These are phyloP conservation scores for Zosterops hypoxanthus DNA, from an alignment of 2,113 vertebrate genomes.

Conservation along the genomic window DNA sequence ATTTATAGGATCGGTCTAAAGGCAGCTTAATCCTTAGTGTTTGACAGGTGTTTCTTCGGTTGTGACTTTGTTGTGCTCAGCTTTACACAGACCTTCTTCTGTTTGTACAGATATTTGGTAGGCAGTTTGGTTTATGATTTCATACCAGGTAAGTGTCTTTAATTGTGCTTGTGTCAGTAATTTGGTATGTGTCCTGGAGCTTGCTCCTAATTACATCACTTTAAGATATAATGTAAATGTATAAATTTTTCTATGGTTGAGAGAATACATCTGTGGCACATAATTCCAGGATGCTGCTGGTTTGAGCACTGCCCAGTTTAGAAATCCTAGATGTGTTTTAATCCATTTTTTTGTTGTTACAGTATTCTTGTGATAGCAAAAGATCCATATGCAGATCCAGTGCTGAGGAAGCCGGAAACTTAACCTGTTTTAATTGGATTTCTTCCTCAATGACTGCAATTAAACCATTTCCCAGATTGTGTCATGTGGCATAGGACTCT, in stretches of 20 bases:
- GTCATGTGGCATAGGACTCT: background rate
- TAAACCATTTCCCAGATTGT: background rate
- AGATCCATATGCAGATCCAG: background rate
- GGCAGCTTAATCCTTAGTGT: background rate
- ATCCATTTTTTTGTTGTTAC: background rate
- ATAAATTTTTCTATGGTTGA: background rate
- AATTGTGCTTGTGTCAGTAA: background rate
- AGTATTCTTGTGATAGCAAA: background rate
- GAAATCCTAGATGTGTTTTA: background rate
- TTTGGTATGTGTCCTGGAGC: background rate
- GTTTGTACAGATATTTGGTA: background rate
- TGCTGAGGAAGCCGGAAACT: constrained; percentile 25
- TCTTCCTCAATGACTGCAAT: constrained; percentile 26
- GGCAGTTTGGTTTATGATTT: background rate
- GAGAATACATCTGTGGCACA: background rate
- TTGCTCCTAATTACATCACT: background rate
- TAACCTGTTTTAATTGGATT: constrained; percentile 36
- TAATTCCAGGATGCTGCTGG: background rate
- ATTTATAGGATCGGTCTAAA: background rate
- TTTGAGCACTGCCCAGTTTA: background rate
- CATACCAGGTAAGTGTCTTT: background rate
- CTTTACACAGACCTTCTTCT: background rate
- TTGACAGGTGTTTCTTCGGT: background rate
- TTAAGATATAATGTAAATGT: background rate
- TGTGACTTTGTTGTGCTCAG: background rate